Percentiles rank a stretch among this genome's conserved stretches.
Conservation (phyloP, 1,140 invertebrate genomes). For the Pseudomyrmex concolor region DNA sequence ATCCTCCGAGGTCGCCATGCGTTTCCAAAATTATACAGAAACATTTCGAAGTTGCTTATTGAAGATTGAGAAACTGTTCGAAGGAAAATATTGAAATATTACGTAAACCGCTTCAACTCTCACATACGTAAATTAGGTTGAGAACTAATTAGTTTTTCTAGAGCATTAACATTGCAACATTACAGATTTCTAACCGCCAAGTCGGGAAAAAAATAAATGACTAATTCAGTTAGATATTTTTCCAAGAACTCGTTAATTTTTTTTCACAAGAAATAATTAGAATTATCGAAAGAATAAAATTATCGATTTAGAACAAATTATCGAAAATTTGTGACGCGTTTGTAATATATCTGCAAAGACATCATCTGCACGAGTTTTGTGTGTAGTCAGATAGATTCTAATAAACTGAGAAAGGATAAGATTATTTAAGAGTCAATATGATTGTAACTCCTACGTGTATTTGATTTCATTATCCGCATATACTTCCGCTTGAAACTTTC, state of each 20-base stretch:
- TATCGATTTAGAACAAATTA: no score
- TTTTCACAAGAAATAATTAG: neutral
- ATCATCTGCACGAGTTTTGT: neutral
- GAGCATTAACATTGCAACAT: neutral
- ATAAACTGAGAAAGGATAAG: no score
- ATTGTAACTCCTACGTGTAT: no score
- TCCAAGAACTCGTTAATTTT: neutral
- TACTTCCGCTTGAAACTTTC: no score
- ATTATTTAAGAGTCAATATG: no score
- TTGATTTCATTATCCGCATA: no score
- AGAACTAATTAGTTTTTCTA: neutral
- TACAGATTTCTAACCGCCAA: neutral
- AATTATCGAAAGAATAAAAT: no score
- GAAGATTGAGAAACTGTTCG: conserved; percentile 18
- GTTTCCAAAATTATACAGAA: conserved; percentile 2
- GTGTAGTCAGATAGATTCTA: neutral
- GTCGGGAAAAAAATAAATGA: neutral
- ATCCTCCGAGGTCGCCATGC: neutral
- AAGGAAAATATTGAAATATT: neutral
- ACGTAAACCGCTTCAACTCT: neutral
- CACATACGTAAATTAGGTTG: neutral
- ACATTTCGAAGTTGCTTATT: neutral
- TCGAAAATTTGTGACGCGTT: neutral
- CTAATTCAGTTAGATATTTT: neutral
- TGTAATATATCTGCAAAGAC: neutral